Conservation (phyloP, 2,797 vertebrate genomes). For the Ibycter americanus region DNA sequence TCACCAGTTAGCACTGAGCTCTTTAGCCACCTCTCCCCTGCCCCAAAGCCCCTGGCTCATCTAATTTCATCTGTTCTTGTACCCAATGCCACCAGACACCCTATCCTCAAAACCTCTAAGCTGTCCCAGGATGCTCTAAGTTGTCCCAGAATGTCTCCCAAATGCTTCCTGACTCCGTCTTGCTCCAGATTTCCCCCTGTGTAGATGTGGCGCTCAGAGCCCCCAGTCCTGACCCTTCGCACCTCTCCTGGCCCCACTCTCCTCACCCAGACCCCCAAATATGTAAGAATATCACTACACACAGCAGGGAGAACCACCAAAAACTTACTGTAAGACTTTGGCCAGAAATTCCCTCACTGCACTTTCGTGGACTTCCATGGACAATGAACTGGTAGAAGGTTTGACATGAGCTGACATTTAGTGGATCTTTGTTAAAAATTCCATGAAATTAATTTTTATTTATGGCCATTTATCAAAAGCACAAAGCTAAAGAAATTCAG, state of each 20-base stretch:
- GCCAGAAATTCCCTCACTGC: neutral
- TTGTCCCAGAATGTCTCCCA: neutral
- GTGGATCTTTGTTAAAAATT: neutral
- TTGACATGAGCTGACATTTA: neutral
- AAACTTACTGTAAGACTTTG: neutral
- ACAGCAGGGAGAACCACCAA: neutral
- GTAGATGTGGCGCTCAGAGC: neutral
- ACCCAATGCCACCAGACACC: neutral
- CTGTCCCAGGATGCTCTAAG: neutral
- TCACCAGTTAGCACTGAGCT: neutral
- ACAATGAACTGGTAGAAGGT: neutral
- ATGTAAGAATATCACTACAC: neutral
- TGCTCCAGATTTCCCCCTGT: neutral
- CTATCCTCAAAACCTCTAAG: neutral
- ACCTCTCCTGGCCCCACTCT: neutral
- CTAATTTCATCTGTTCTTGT: neutral
- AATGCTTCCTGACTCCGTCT: neutral
- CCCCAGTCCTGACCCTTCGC: neutral
- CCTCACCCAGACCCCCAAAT: fast-evolving
- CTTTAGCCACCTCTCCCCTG: neutral
- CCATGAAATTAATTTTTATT: neutral
- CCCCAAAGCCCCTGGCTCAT: neutral
- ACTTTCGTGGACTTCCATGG: neutral
- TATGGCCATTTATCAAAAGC: neutral
- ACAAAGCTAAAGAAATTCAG: neutral